Evolutionary conservation across 1,140 invertebrate genomes (phyloP).

Genomic region (Cydia amplana): DNA sequence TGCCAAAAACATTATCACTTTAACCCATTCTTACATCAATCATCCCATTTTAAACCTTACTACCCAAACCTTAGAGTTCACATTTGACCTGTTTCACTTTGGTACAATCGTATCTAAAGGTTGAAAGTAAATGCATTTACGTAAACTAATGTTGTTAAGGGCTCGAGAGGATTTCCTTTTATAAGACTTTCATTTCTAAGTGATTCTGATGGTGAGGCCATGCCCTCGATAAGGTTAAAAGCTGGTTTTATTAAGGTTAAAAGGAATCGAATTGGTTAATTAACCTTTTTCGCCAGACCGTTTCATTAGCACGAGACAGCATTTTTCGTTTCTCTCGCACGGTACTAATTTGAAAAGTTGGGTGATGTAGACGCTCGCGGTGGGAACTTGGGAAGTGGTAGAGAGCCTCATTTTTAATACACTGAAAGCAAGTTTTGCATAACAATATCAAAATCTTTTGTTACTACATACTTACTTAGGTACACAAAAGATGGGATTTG

Average conservation of each 20-base stretch:
- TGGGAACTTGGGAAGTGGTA: too few species aligned
- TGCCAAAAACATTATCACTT: conserved; percentile 1
- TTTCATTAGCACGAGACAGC: neutral
- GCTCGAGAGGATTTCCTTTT: neutral
- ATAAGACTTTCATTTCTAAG: neutral
- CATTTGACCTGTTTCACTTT: neutral
- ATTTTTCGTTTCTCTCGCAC: neutral
- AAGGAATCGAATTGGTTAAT: neutral
- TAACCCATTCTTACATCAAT: neutral
- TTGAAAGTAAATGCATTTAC: neutral
- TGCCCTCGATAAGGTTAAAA: too few species aligned
- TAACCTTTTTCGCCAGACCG: neutral
- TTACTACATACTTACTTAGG: too few species aligned
- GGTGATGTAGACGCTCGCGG: too few species aligned
- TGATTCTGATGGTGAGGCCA: too few species aligned
- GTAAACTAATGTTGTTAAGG: conserved; percentile 2
- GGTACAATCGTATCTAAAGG: neutral
- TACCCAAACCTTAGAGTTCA: neutral
- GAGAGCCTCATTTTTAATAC: too few species aligned
- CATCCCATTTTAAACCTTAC: neutral
- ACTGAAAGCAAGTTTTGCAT: too few species aligned
- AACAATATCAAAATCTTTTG: too few species aligned
- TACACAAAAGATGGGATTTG: too few species aligned
- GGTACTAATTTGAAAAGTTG: too few species aligned
- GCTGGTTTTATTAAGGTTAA: neutral